Base-by-base conservation (phyloP, 2,113 vertebrate genomes). In the Anolis sagrei region DNA sequence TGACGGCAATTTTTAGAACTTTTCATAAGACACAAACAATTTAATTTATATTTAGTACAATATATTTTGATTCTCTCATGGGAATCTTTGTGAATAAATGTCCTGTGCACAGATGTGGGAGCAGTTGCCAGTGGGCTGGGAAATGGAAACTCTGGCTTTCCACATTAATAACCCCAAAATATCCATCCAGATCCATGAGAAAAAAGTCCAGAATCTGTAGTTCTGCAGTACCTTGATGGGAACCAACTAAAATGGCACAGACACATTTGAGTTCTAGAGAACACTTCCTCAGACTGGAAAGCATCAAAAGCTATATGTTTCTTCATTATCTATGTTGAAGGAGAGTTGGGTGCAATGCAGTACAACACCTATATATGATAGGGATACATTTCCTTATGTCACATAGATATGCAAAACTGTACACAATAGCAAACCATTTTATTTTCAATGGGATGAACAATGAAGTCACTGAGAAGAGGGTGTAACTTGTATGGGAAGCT, bases 41-140 rank as follows among this genome's bases (percentile, higher is more conserved):
- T 78, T 78, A 79, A 79, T 62, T 62, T 39, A 62, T 7, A 21
- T 62, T 32, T 64, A 21, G 36, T 44, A 51, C 16, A 51, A 76
- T 32, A 62, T 79, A 79, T 79, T 79, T 79, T 79, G 21, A 79
- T 79, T 39, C 23, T 25, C 61, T 44, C 61, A 29, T 64, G 78
- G 58, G 78, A 79, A 64, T 80, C 36, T 4, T 80, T 18, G 51
- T 78, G 61, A 34, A 64, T 23, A 80, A 36, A 66, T 62, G 61
- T 62, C 61, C 61, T 25, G 66, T 29, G 61, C 34, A 48, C 61
- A 80, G 61, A 80, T 48, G n/a, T 80, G 61, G 78, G 61, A 80
- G 36, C 61, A 44, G 36, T 44, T 66, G 61, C 25, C 78, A 80
- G 36, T n/a, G 25, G 18, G 64, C 25, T 79, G 61, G 61, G 78